Conservation (phyloP, 2,797 vertebrate genomes). For the Spheniscus humboldti region DNA sequence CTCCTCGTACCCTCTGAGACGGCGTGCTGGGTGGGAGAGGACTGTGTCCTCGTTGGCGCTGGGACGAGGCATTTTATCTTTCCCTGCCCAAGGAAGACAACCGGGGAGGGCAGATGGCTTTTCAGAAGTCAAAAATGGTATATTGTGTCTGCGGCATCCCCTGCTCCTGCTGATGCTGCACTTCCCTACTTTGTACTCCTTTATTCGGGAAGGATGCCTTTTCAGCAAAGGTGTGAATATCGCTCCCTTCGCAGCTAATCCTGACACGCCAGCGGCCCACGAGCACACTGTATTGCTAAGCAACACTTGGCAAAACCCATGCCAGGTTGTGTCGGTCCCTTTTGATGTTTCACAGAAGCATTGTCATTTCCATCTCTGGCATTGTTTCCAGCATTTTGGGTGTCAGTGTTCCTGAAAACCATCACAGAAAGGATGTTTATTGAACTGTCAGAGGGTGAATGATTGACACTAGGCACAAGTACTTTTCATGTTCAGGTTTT, state of each 20-base stretch:
- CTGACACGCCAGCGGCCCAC: slow-evolving; percentile 37
- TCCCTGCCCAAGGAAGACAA: background rate
- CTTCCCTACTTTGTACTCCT: background rate
- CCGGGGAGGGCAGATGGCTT: background rate
- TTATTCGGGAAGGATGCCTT: slow-evolving; percentile 34
- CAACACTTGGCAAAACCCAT: slow-evolving; percentile 67
- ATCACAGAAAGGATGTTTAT: slow-evolving; percentile 70
- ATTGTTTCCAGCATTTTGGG: slow-evolving; percentile 65
- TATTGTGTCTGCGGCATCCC: background rate
- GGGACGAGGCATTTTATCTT: rapidly evolving
- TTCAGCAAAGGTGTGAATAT: slow-evolving; percentile 53
- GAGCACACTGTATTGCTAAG: slow-evolving; percentile 50
- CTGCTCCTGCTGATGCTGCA: background rate
- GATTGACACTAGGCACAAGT: slow-evolving; percentile 73
- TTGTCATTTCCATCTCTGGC: slow-evolving; percentile 63
- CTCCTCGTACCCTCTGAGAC: rapidly evolving
- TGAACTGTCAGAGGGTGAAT: slow-evolving; percentile 73
- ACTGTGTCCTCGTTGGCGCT: rapidly evolving
- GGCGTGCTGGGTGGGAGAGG: background rate
- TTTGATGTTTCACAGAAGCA: slow-evolving; percentile 58
- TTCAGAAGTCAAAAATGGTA: background rate
- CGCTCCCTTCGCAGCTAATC: slow-evolving; percentile 37
- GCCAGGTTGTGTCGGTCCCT: slow-evolving; percentile 51
- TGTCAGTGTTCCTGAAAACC: slow-evolving; percentile 66
- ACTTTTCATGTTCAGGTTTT: slow-evolving; percentile 71